These are phyloP conservation scores for Opisthograptis luteolata DNA, from an alignment of 2,888 invertebrate genomes.

Conservation along the genomic window DNA sequence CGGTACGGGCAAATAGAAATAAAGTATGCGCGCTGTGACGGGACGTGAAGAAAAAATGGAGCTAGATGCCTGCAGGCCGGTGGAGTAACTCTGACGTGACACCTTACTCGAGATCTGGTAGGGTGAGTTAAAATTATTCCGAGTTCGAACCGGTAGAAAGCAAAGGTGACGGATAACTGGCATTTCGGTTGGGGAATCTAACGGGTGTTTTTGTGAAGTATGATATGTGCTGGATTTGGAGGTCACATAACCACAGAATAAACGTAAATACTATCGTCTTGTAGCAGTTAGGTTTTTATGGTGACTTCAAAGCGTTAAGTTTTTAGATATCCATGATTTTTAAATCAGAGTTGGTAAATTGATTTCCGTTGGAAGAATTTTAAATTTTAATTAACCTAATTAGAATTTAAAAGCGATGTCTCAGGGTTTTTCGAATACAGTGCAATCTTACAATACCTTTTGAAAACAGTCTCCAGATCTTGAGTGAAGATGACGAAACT, in stretches of 20 bases:
- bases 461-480: too few species aligned
- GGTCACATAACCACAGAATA: background rate
- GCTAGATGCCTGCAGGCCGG: conserved; percentile 60
- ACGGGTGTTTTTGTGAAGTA: background rate
- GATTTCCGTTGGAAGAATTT: too few species aligned
- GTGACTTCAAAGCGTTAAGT: background rate
- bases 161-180: conserved; percentile 1
- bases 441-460: too few species aligned
- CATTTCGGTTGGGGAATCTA: background rate
- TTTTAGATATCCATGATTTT: too few species aligned
- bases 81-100: conserved; percentile 39
- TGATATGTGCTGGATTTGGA: background rate
- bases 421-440: too few species aligned
- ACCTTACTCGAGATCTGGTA: conserved; percentile 3
- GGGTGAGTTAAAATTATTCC: background rate
- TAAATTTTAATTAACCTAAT: too few species aligned
- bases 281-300: background rate
- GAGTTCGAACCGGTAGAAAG: conserved; percentile 5
- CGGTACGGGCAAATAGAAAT: conserved; percentile 81
- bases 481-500: too few species aligned
- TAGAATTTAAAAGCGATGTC: too few species aligned
- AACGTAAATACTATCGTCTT: background rate
- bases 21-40: conserved; percentile 74
- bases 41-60: conserved; percentile 72
- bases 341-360: too few species aligned